Percentiles rank a stretch among this genome's conserved stretches.
Conservation (phyloP, 2,113 vertebrate genomes). For the Campylorhamphus procurvoides region DNA sequence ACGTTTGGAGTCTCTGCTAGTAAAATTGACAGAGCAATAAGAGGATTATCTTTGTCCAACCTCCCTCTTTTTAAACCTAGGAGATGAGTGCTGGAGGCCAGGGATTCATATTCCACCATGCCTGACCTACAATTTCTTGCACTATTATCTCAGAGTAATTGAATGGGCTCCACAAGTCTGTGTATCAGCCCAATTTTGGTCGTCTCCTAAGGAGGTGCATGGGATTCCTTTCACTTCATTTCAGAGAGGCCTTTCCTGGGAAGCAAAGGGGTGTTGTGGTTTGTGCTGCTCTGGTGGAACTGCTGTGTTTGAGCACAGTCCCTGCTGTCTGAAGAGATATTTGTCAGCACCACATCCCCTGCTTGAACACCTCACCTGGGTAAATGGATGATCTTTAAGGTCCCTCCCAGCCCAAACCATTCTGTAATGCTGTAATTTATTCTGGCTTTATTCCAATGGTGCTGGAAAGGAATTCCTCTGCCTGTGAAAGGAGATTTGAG, state of each 20-base stretch:
- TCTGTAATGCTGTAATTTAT: not conserved
- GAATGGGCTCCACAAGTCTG: not conserved
- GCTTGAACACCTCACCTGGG: not conserved
- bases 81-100: not conserved
- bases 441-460: not conserved
- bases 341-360: not conserved
- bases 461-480: not conserved
- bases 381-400: not conserved
- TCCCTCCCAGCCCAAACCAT: not conserved
- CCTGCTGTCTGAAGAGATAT: not conserved
- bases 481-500: not conserved
- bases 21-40: not conserved
- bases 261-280: not conserved
- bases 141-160: not conserved
- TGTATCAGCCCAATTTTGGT: not conserved
- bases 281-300: not conserved
- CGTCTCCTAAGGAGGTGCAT: not conserved
- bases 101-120: not conserved
- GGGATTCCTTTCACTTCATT: not conserved
- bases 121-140: conserved; percentile 24
- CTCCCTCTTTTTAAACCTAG: conserved; percentile 6
- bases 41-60: conserved; percentile 12
- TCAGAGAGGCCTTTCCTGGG: not conserved
- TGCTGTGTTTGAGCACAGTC: not conserved
- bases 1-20: not conserved